Evolutionary conservation across 2,113 vertebrate species (phyloP).

Genomic region (Ailurus styani): DNA sequence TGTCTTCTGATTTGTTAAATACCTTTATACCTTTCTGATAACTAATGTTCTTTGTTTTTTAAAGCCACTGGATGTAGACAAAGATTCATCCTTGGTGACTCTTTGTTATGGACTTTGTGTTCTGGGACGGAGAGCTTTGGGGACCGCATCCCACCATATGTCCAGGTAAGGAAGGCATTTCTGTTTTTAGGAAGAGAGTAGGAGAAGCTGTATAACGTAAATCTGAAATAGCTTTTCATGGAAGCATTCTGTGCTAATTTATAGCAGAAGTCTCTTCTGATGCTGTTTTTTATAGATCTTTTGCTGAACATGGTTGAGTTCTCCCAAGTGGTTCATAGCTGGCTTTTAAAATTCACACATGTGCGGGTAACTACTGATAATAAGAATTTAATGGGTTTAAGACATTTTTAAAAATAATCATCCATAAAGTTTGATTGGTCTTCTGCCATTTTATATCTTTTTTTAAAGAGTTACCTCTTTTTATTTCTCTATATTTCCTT

Average conservation of each 20-base stretch:
- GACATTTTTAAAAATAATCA: background rate
- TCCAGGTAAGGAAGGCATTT: slow-evolving; percentile 87
- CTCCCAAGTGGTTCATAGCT: background rate
- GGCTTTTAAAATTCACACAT: slow-evolving; percentile 2
- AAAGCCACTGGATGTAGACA: slow-evolving; percentile 93
- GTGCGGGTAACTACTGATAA: background rate
- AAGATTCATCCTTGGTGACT: slow-evolving; percentile 92
- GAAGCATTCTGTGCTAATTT: background rate
- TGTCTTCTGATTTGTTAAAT: slow-evolving; percentile 16
- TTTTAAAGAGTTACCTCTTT: background rate
- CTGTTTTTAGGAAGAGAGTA: background rate
- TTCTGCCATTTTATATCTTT: slow-evolving; percentile 1
- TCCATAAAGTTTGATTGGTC: background rate
- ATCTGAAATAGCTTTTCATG: background rate
- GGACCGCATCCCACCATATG: slow-evolving; percentile 98
- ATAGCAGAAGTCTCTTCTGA: background rate
- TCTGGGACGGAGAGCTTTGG: slow-evolving; percentile 95
- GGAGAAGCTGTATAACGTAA: background rate
- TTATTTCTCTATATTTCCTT: background rate
- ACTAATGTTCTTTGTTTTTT: background rate
- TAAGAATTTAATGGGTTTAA: background rate
- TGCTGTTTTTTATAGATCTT: slow-evolving; percentile 4
- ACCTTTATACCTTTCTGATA: background rate
- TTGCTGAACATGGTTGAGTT: background rate
- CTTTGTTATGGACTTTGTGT: slow-evolving; percentile 97